Conservation (phyloP, 2,113 vertebrate species). For the Setophaga petechia region DNA sequence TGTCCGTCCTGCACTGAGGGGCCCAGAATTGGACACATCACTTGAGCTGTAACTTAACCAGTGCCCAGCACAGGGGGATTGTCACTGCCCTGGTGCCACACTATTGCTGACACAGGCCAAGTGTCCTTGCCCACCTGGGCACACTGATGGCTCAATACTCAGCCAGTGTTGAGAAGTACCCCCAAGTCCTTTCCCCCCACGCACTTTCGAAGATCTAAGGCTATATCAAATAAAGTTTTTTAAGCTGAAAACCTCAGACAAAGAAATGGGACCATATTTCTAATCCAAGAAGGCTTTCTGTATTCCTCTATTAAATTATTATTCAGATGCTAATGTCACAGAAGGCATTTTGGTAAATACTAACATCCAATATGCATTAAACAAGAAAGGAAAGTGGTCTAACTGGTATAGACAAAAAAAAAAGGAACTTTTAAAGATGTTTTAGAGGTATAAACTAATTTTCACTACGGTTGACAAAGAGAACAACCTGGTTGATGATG, state of each 20-base stretch:
- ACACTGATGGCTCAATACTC: not conserved
- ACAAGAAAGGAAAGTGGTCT: not conserved
- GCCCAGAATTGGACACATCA: not conserved
- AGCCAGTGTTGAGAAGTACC: rapidly evolving
- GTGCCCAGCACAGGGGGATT: rapidly evolving
- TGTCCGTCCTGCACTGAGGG: not conserved
- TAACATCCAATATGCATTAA: not conserved
- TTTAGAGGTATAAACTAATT: not conserved
- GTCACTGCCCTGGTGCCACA: not conserved
- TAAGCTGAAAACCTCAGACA: not conserved
- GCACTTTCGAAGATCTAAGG: not conserved
- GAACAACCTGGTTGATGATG: not conserved
- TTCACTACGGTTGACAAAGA: not conserved
- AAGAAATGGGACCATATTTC: not conserved
- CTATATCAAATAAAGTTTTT: not conserved
- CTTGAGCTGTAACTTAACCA: not conserved
- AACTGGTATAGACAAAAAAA: not conserved
- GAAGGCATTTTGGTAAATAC: not conserved
- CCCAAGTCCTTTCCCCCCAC: rapidly evolving
- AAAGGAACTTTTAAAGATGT: not conserved
- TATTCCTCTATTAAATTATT: not conserved
- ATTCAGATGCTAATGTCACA: not conserved
- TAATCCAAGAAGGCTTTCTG: not conserved
- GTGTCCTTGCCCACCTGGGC: not conserved
- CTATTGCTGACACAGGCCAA: not conserved